These are phyloP conservation scores for Pseudobourletiella spinata DNA, from an alignment of 1,140 invertebrate genomes.

Conservation along the genomic window DNA sequence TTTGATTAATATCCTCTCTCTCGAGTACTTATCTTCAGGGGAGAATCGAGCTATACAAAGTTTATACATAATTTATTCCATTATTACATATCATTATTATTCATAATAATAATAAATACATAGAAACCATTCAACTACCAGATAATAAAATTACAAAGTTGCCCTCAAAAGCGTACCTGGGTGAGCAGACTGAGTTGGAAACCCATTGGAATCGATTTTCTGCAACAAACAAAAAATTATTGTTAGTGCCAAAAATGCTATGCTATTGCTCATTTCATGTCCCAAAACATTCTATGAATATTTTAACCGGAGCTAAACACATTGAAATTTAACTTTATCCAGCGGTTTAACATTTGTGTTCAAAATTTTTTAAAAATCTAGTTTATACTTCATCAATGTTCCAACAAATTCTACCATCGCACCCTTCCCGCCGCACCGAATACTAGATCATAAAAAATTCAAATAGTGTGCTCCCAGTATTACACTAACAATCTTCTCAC, in stretches of 20 bases:
- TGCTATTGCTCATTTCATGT: constrained; percentile 2
- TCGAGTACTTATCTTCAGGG: constrained; percentile 89
- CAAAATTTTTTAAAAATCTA: too few species aligned
- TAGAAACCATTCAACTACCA: not conserved
- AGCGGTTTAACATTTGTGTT: too few species aligned
- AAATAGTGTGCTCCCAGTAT: too few species aligned
- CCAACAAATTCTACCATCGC: too few species aligned
- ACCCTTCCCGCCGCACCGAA: too few species aligned
- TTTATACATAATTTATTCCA: constrained; percentile 26
- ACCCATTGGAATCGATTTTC: constrained; percentile 60
- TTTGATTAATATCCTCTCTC: constrained; percentile 80
- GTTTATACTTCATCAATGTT: too few species aligned
- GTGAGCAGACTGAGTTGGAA: constrained; percentile 78
- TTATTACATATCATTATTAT: constrained; percentile 8
- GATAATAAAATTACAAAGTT: not conserved
- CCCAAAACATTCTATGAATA: not conserved
- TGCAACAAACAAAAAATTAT: constrained; percentile 52
- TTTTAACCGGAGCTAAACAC: not conserved
- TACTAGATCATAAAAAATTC: too few species aligned
- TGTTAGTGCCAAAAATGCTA: too few species aligned
- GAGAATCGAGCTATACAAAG: constrained; percentile 74
- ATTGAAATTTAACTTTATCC: too few species aligned
- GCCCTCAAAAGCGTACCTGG: constrained; percentile 51
- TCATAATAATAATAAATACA: not conserved
- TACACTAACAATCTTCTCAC: too few species aligned